phyloP scores from a whole-genome alignment of 2,888 invertebrate species.

The Hofmannophila pseudospretella region DNA sequence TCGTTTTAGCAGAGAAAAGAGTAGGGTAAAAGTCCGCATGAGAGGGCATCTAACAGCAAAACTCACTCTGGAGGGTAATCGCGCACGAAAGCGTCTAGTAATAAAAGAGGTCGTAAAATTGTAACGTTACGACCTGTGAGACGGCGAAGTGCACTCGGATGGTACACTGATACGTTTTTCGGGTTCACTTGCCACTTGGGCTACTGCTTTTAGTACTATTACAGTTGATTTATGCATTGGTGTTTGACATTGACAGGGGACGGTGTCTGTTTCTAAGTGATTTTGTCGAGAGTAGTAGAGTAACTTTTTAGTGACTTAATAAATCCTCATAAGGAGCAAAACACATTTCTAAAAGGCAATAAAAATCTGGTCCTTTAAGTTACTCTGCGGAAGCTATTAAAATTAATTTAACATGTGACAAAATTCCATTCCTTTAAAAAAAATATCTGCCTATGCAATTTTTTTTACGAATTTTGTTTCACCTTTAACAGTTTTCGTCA shows the following conservation, averaged over 20 bases:
- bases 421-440: not conserved
- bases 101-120: conserved; percentile 75
- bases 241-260: conserved; percentile 42
- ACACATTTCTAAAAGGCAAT: not conserved
- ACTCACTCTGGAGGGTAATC: conserved; percentile 77
- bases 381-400: not conserved
- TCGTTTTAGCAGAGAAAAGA: conserved; percentile 27
- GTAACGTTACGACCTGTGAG: conserved; percentile 73
- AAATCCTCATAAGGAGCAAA: too few species aligned
- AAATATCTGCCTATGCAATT: not conserved
- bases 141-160: conserved; percentile 67
- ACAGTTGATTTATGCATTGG: conserved; percentile 54
- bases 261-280: conserved; percentile 11
- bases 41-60: conserved; percentile 70
- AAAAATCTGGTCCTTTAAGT: not conserved
- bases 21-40: conserved; percentile 43
- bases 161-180: conserved; percentile 70
- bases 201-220: conserved; percentile 34
- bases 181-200: conserved; percentile 42
- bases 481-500: too few species aligned
- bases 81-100: conserved; percentile 77
- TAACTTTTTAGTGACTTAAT: too few species aligned
- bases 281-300: not conserved
- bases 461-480: not conserved
- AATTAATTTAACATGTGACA: not conserved